Conservation (phyloP, 2,888 invertebrate genomes). For the Harpalus rubripes region DNA sequence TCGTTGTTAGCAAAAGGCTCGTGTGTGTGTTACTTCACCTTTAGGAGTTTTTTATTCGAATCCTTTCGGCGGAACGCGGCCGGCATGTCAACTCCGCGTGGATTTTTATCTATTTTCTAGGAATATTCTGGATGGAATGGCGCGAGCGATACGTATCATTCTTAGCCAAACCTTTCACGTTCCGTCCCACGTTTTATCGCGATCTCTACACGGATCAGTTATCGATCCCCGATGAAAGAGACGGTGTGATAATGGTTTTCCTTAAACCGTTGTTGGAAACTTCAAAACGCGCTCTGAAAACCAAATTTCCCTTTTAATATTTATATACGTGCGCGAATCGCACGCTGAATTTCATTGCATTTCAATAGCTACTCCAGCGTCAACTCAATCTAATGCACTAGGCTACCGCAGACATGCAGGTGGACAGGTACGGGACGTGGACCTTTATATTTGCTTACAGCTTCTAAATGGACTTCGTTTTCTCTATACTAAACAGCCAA, state of each 20-base stretch:
- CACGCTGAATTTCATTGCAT: slow-evolving; percentile 66
- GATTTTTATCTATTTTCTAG: slow-evolving; percentile 66
- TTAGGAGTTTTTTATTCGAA: slow-evolving; percentile 59
- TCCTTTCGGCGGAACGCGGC: slow-evolving; percentile 61
- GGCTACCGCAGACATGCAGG: neutral
- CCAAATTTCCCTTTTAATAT: slow-evolving; percentile 67
- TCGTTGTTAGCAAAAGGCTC: neutral
- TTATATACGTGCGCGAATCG: slow-evolving; percentile 65
- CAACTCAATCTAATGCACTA: slow-evolving; percentile 62
- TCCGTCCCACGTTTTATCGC: slow-evolving; percentile 58
- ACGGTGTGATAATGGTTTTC: slow-evolving; percentile 67
- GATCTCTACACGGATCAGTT: slow-evolving; percentile 56
- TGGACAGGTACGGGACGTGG: neutral
- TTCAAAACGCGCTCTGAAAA: slow-evolving; percentile 66
- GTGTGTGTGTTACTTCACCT: slow-evolving; percentile 29
- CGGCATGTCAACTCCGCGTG: slow-evolving; percentile 57
- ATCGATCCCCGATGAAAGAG: slow-evolving; percentile 65
- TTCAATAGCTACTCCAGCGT: slow-evolving; percentile 62
- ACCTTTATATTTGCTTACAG: neutral
- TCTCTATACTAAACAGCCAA: too few species aligned
- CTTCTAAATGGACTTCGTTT: too few species aligned
- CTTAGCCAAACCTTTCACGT: slow-evolving; percentile 48
- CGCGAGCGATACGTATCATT: slow-evolving; percentile 58
- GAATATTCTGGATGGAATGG: slow-evolving; percentile 59
- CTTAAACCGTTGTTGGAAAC: slow-evolving; percentile 65